A percentile compares a stretch with the other conserved stretches of the same genome.
phyloP scores from a whole-genome alignment of 1,140 invertebrate species.

The Pseudachorutes palmiensis region DNA sequence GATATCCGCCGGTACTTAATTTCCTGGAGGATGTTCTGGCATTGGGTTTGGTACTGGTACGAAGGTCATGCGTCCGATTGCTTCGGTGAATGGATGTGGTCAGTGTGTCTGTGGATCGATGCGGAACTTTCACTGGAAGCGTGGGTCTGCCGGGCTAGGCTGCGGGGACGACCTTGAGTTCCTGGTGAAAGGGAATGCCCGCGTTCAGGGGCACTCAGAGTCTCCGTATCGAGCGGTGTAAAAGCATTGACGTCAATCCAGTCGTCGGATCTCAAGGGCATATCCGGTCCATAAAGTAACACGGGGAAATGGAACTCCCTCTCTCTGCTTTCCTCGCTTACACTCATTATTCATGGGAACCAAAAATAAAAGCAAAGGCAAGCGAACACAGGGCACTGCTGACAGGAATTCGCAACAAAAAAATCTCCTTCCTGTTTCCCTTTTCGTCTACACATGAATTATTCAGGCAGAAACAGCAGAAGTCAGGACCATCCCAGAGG shows the following conservation, averaged over 20 bases:
- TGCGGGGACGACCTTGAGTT: background rate
- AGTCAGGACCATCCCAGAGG: too few species aligned
- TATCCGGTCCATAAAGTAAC: constrained; percentile 31
- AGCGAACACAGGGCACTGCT: too few species aligned
- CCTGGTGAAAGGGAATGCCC: constrained; percentile 10
- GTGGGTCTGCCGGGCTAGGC: background rate
- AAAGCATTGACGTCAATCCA: constrained; percentile 34
- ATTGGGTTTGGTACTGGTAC: background rate
- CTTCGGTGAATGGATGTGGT: background rate
- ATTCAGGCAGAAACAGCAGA: too few species aligned
- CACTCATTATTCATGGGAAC: background rate
- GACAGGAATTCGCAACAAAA: too few species aligned
- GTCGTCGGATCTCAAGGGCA: constrained; percentile 31
- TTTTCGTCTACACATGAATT: too few species aligned
- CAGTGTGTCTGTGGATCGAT: constrained; percentile 5
- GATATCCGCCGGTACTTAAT: background rate
- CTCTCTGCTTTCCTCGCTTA: background rate
- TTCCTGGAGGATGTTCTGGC: background rate
- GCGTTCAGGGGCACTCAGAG: constrained; percentile 13
- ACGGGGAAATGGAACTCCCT: too few species aligned
- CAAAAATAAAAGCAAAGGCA: background rate
- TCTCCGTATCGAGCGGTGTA: constrained; percentile 25
- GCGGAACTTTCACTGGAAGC: background rate
- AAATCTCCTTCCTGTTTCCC: too few species aligned
- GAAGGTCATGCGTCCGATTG: background rate